Conservation (phyloP, 2,888 invertebrate genomes). For the Tipula confusa region DNA sequence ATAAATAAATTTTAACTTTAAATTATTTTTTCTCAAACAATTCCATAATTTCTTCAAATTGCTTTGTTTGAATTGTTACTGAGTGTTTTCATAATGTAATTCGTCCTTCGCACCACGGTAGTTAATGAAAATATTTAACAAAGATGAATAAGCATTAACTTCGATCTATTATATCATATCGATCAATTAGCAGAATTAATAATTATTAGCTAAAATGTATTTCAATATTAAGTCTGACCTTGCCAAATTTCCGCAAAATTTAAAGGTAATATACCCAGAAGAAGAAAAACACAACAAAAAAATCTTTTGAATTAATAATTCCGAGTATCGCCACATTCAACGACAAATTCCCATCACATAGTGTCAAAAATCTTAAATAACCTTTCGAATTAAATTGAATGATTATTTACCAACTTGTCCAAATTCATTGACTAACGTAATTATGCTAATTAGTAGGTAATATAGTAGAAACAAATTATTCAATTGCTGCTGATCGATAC, state of each 20-base stretch:
- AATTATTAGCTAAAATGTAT: background rate
- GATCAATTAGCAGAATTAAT: background rate
- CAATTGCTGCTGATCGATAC: background rate
- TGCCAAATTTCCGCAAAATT: background rate
- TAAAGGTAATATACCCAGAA: background rate
- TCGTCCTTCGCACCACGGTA: too few relatives aligned
- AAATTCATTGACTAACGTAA: background rate
- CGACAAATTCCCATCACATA: background rate
- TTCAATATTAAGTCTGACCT: background rate
- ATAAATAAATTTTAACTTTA: too few relatives aligned
- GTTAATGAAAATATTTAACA: too few relatives aligned
- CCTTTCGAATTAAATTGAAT: background rate
- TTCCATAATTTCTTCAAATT: too few relatives aligned
- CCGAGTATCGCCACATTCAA: background rate
- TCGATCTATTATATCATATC: background rate
- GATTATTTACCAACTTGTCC: background rate
- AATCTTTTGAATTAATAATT: background rate
- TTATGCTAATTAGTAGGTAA: background rate
- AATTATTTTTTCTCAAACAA: too few relatives aligned
- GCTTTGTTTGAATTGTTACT: too few relatives aligned
- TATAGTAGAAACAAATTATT: background rate
- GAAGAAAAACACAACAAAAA: background rate
- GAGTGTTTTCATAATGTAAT: too few relatives aligned
- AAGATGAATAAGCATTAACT: too few relatives aligned
- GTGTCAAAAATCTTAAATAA: background rate